Conservation (phyloP, 1,140 invertebrate genomes). For the Oedothorax gibbosus region DNA sequence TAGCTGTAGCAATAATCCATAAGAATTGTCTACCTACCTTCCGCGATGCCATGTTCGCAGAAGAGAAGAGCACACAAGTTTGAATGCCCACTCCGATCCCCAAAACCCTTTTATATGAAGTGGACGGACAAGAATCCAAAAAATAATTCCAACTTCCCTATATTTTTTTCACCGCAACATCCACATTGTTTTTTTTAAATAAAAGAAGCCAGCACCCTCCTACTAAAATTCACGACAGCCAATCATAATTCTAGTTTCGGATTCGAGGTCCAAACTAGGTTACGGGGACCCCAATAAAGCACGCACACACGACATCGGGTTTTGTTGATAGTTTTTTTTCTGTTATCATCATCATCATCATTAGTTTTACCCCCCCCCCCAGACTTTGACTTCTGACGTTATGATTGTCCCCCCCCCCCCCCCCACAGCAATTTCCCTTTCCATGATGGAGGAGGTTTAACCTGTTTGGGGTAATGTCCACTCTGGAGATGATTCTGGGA, state of each 20-base stretch:
- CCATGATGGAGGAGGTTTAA: constrained; percentile 19
- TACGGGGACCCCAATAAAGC: constrained; percentile 51
- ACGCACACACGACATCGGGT: constrained; percentile 30
- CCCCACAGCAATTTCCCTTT: constrained; percentile 25
- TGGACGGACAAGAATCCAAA: constrained; percentile 15
- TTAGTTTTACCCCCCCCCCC: constrained; percentile 1
- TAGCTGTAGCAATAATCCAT: constrained; percentile 4
- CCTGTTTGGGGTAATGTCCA: constrained; percentile 38
- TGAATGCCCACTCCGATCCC: constrained; percentile 35
- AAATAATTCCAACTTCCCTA: neutral
- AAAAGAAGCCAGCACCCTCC: constrained; percentile 41
- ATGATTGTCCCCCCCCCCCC: constrained; percentile 8
- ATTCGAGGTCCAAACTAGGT: constrained; percentile 44
- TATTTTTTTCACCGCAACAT: constrained; percentile 13
- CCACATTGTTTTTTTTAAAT: constrained; percentile 41
- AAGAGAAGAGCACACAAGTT: constrained; percentile 42
- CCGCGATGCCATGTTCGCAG: constrained; percentile 58
- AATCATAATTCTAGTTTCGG: constrained; percentile 37
- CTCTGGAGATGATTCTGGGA: neutral
- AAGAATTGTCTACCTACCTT: constrained; percentile 42
- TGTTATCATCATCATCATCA: constrained; percentile 38
- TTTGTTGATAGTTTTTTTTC: constrained; percentile 55
- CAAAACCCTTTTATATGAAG: constrained; percentile 19
- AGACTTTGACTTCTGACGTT: constrained; percentile 50
- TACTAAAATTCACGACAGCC: constrained; percentile 39